Evolutionary conservation across 2,113 vertebrate genomes (phyloP).

Genomic region (Pseudopipra pipra): DNA sequence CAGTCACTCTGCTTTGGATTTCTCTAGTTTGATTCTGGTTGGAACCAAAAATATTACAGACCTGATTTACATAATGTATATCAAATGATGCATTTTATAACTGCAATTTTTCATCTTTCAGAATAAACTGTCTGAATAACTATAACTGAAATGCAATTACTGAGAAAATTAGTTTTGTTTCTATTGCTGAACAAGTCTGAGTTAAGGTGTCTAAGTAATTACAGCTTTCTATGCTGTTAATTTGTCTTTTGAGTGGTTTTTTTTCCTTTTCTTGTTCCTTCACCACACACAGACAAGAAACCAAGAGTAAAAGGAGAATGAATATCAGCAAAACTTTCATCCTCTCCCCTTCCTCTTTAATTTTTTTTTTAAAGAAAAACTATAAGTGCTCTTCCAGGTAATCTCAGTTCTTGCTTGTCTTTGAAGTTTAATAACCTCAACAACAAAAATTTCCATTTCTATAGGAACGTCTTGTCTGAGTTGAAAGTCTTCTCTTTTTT

Average conservation of each 20-base stretch:
- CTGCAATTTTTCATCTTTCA: background rate
- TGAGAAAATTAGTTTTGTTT: background rate
- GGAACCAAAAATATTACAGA: background rate
- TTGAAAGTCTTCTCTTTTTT: background rate
- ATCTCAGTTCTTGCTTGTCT: background rate
- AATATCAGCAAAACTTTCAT: constrained; percentile 4
- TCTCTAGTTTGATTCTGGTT: background rate
- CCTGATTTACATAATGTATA: background rate
- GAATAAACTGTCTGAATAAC: background rate
- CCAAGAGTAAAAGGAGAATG: background rate
- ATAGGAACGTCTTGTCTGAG: background rate
- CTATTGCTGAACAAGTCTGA: background rate
- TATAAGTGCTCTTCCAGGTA: background rate
- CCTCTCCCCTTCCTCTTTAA: background rate
- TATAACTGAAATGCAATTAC: background rate
- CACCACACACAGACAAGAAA: background rate
- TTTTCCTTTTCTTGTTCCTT: background rate
- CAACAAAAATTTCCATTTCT: background rate
- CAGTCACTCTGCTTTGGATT: background rate
- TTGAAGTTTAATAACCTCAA: constrained; percentile 12
- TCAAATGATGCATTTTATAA: constrained; percentile 21
- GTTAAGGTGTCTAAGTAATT: background rate
- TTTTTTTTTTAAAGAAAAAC: background rate
- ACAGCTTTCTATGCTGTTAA: background rate
- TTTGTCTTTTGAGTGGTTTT: background rate